Evolutionary conservation across 2,797 vertebrate species (phyloP).

Genomic region (Myiothlypis chrysogaster): DNA sequence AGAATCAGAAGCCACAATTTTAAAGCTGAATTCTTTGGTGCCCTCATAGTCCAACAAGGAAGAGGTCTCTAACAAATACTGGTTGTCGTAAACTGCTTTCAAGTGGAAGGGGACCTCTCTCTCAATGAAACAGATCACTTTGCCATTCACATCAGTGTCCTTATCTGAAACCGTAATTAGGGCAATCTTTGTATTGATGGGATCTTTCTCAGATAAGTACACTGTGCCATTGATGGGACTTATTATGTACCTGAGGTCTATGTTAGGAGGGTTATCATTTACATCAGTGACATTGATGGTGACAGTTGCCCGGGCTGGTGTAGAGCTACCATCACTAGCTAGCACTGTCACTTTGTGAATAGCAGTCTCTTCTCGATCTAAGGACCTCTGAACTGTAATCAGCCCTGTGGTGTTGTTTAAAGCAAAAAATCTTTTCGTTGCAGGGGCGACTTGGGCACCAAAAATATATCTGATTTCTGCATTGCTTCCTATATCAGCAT

Average conservation of each 20-base stretch:
- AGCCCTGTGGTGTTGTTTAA: conserved; percentile 94
- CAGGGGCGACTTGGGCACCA: conserved; percentile 92
- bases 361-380: conserved; percentile 96
- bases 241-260: conserved; percentile 99
- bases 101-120: conserved; percentile 98
- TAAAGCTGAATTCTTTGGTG: conserved; percentile 99
- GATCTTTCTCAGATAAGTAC: conserved; percentile 98
- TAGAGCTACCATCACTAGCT: conserved; percentile 97
- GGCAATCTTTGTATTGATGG: conserved; percentile 98
- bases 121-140: conserved; percentile 99
- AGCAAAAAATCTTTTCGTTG: conserved; percentile 95
- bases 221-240: conserved; percentile 98
- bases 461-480: conserved; percentile 97
- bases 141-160: conserved; percentile 98
- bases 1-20: conserved; percentile 97
- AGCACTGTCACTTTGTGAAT: conserved; percentile 96
- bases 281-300: conserved; percentile 98
- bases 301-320: conserved; percentile 91
- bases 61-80: conserved; percentile 96
- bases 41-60: conserved; percentile 97
- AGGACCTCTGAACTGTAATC: conserved; percentile 92
- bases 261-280: conserved; percentile 98
- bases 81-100: conserved; percentile 98
- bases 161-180: conserved; percentile 98
- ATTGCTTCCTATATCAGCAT: conserved; percentile 95